Evolutionary conservation across 1,140 invertebrate species (phyloP), one percentile per base, ranked within the genome.

Genomic region (Tetramorium parvispinum): DNA sequence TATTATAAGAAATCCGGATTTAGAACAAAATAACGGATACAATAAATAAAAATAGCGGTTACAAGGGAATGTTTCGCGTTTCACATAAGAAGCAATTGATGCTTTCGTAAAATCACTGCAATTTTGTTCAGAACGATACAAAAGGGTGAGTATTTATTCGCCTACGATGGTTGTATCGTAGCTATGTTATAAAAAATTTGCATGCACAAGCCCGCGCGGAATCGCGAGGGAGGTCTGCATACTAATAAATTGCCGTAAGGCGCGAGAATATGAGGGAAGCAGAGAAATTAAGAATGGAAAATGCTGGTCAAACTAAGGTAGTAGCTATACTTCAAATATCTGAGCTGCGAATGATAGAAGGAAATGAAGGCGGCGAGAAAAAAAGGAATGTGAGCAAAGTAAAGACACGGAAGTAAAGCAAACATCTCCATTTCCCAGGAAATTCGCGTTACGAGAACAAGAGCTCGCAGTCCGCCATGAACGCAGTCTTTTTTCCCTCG

Each of bases 181-280:
- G 66, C n/a, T 37, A 43, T 27, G 68, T 73, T 87, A 65, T 73
- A 87, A 66, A 87, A 82, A 55, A 87, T 87, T 87, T 85, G 70
- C 81, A 87, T 70, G 51, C 43, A 13, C 66, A 57, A 70, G 55
- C 57, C 40, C 49, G 77, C 77, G 77, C 21, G 68, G 27, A 55
- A 75, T 85, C 79, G 49, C 61, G 49, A 65, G 57, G 57, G 59
- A 87, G 27, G 37, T 61, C 55, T 61, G 77, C 77, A 82, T 61
- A 70, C 51, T 82, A 82, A 83, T 83, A 83, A 82, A 65, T 70
- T 51, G 43, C 55, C 77, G 76, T 63, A 53, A 59, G 61, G 63
- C 77, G 43, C 46, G 57, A 49, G 46, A 66, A 10, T 66, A 59
- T 59, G 43, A 32, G 43, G 49, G 46, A 18, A n/a, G 4, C 24